Evolutionary conservation across 1,140 invertebrate species (phyloP).

Genomic region (Lasioglossum baleicum): DNA sequence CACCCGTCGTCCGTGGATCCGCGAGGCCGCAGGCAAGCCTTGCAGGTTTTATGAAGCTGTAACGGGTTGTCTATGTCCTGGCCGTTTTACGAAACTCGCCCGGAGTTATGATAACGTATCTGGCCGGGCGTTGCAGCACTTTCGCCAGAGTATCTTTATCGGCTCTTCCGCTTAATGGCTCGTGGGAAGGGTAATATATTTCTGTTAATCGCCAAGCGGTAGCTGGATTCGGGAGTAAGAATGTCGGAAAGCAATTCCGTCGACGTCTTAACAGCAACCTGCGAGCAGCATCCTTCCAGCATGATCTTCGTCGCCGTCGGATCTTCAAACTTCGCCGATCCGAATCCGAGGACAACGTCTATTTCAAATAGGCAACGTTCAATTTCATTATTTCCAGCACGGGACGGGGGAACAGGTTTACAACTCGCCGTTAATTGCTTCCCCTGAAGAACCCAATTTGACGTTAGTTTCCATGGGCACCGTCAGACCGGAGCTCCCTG

Average conservation of each 20-base stretch:
- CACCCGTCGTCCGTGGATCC: not conserved
- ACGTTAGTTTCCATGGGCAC: not conserved
- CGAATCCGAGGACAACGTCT: not conserved
- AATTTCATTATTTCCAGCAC: not conserved
- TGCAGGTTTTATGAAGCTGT: slow-evolving; percentile 31
- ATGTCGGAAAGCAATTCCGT: not conserved
- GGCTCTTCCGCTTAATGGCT: slow-evolving; percentile 33
- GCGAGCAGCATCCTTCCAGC: no score
- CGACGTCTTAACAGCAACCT: not conserved
- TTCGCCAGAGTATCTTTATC: slow-evolving; percentile 37
- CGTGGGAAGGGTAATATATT: slow-evolving; percentile 35
- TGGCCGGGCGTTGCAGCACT: slow-evolving; percentile 17
- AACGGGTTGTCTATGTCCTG: slow-evolving; percentile 23
- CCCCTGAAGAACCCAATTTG: not conserved
- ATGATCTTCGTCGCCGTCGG: no score
- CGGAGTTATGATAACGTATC: slow-evolving; percentile 38
- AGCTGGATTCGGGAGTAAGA: slow-evolving; percentile 17
- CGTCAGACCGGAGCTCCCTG: not conserved
- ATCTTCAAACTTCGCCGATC: not conserved
- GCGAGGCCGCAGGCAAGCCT: not conserved
- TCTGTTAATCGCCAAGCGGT: slow-evolving; percentile 29
- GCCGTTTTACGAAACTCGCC: not conserved
- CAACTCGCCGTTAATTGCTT: slow-evolving; percentile 5
- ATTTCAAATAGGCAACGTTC: slow-evolving; percentile 3
- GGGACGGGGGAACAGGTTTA: not conserved